Evolutionary conservation across 2,113 vertebrate genomes (phyloP), one percentile per base, ranked within the genome.

Genomic region (Anguilla japonica): DNA sequence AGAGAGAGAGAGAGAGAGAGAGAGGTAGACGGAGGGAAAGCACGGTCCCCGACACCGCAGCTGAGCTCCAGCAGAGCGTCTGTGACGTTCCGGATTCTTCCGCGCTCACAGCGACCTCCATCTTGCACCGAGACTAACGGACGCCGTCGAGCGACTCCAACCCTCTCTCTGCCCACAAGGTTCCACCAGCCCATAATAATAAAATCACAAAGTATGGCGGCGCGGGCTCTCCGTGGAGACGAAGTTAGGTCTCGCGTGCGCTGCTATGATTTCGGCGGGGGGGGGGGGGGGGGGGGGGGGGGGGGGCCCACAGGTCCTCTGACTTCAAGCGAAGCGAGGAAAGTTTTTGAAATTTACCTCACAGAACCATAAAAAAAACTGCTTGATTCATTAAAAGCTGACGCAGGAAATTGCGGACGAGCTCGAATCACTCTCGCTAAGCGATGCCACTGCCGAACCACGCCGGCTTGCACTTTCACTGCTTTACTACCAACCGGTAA

Each of bases 31-130:
- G 83, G 11, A 0, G 5, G 16, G 40, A 87, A 75, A 88, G 87
- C 5, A 11, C 1, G 60, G 88, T 14, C 1, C 71, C 7, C 9
- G 2, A 75, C 16, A 5, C 84, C 50, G 5, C 67, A 16, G 13
- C 67, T 6, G 71, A 26, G 43, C 63, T 34, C 34, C 34, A 34
- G 46, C 84, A 43, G 75, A 85, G 43, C 43, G 41, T 41, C 41
- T 14, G 79, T 5, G 41, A 50, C 92, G 91, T 92, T 92, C 93
- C 87, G 88, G 90, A 93, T 91, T 95, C 93, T 95, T 95, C 95
- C 94, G 92, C 93, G 94, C 95, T 93, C 93, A 93, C 89, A 94
- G 93, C 94, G 94, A 95, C 94, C 94, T 82, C 50, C 84, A 91
- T 92, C 92, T 93, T 92, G 93, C 29, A 82, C 87, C 90, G 90